Evolutionary conservation across 2,113 vertebrate species (phyloP), one percentile per base, ranked within the genome.

Genomic region (Ophiodon elongatus): DNA sequence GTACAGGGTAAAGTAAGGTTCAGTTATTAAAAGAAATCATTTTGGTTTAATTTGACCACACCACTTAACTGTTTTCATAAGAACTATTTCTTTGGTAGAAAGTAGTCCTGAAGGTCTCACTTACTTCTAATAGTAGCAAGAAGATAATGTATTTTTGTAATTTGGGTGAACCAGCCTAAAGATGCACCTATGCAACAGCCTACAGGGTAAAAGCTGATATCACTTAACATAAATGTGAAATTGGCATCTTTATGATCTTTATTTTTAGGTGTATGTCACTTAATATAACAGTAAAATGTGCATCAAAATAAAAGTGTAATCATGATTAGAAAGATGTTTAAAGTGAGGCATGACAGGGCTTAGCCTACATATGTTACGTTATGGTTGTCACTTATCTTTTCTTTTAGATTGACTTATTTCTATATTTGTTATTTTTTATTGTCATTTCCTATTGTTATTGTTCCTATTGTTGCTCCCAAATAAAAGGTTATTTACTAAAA

Each of bases 401-500:
- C 25, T 82, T 83, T 76, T 37, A 68, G 43, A 60, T 21, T 81
- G 29, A 82, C 70, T 80, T 76, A 50, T 83, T 78, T 85, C 52
- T 85, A 71, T 45, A 74, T 86, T 85, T 85, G 39, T 72, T 63
- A 13, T 84, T 82, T 87, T 64, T 54, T 60, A 85, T 88, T 78
- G 33, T 80, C 13, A 37, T 86, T 83, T 83, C 71, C 41, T 85
- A 68, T 73, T 85, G 52, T 68, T 62, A 76, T 41, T 41, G 39
- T 43, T 43, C 41, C 41, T 43, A 43, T 43, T 73, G 19, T 80
- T 80, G 78, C 79, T 86, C 79, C 88, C 80, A 50, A 94, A 89
- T 92, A 89, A 92, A 91, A 85, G 23, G 8, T 62, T 65, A 80
- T 88, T 85, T 75, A 69, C 43, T 66, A 84, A 68, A 82, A 45